Evolutionary conservation across 1,140 invertebrate genomes (phyloP).

Genomic region (Drosophila eugracilis): DNA sequence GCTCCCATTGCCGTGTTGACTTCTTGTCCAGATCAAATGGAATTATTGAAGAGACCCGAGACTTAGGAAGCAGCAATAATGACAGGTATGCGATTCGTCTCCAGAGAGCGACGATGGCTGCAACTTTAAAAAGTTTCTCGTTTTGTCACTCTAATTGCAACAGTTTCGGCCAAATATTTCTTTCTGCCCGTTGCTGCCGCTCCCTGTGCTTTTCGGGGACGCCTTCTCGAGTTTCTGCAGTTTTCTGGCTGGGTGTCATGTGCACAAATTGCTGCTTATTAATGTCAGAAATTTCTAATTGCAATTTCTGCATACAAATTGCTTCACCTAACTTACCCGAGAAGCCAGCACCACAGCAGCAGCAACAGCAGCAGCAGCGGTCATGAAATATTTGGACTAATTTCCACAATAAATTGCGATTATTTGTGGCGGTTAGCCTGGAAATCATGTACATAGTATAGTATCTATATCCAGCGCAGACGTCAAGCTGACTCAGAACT

Average conservation of each 20-base stretch:
- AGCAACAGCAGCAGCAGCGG: slow-evolving; percentile 19
- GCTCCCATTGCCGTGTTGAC: background rate
- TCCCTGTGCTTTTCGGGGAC: background rate
- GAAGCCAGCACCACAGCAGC: slow-evolving; percentile 6
- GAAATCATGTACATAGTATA: background rate
- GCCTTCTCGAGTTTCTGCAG: background rate
- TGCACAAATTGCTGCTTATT: slow-evolving; percentile 81
- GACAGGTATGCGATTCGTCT: slow-evolving; percentile 2
- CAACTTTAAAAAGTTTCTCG: slow-evolving; percentile 11
- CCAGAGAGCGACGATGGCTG: background rate
- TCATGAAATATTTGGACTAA: slow-evolving; percentile 77
- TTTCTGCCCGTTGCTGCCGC: background rate
- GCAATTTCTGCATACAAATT: slow-evolving; percentile 79
- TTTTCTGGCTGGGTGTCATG: slow-evolving; percentile 57
- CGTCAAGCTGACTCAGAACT: background rate
- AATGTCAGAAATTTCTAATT: slow-evolving; percentile 81
- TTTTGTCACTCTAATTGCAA: slow-evolving; percentile 36
- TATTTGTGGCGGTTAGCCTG: slow-evolving; percentile 48
- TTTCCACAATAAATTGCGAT: slow-evolving; percentile 80
- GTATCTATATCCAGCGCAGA: background rate
- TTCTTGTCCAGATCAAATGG: slow-evolving; percentile 4
- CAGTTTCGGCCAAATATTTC: slow-evolving; percentile 38
- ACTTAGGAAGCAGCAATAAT: background rate
- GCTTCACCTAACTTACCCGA: slow-evolving; percentile 19
- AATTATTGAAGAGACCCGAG: slow-evolving; percentile 11